Conservation (phyloP, 53 echinoderm and acorn worm species). For the Henricia sp. region DNA sequence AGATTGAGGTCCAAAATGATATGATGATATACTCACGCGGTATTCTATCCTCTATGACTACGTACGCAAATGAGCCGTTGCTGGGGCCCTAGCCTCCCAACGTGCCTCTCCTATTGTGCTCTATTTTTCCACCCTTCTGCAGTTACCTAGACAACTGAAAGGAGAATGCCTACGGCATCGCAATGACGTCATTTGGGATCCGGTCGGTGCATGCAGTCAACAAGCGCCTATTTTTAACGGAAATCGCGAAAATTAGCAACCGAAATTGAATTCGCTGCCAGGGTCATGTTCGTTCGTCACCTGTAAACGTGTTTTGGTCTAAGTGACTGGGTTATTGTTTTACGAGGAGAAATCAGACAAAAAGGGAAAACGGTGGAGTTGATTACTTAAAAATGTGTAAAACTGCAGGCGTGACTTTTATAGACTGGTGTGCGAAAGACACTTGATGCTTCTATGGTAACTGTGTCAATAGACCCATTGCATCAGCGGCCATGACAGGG, state of each 20-base stretch:
- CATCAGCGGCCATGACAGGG: too few relatives aligned
- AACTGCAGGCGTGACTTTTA: neutral
- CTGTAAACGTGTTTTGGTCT: neutral
- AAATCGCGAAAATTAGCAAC: neutral
- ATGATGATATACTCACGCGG: neutral
- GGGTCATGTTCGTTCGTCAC: neutral
- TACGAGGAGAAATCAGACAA: neutral
- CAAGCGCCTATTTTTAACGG: constrained; percentile 1
- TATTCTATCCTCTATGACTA: constrained; percentile 11
- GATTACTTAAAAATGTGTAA: neutral
- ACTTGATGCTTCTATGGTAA: neutral
- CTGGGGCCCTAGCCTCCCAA: neutral
- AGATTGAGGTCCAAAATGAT: neutral
- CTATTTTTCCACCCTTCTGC: neutral
- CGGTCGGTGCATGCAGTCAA: constrained; percentile 34
- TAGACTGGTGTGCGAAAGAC: too few relatives aligned
- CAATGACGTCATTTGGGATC: constrained; percentile 45
- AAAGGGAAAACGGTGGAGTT: neutral
- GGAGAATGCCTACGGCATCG: constrained; percentile 16
- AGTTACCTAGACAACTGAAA: constrained; percentile 44
- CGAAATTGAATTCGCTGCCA: neutral
- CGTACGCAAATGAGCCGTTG: neutral
- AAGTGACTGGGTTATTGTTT: neutral
- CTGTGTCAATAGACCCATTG: neutral
- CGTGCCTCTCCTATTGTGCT: neutral